A percentile compares a stretch with the other conserved stretches of the same genome.
phyloP scores from a whole-genome alignment of 1,140 invertebrate species.

The Zaprionus ornatus region DNA sequence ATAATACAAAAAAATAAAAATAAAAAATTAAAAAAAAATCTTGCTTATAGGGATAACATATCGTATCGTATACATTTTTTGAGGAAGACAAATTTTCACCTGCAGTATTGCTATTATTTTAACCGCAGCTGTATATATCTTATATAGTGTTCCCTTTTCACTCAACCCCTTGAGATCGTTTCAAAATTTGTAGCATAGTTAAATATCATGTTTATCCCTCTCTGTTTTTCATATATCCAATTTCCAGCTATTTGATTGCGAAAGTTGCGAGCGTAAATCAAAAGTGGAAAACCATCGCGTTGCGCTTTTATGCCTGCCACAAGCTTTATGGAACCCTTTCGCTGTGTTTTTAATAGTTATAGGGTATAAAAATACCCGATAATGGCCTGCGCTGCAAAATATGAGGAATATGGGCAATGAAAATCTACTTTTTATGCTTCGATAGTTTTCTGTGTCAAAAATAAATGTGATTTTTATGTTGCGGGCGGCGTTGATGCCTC shows the following conservation, averaged over 20 bases:
- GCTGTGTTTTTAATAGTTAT: background rate
- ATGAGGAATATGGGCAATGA: slow-evolving; percentile 33
- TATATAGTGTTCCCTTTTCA: background rate
- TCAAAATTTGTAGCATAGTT: background rate
- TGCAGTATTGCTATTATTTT: too few relatives aligned
- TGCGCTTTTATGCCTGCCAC: background rate
- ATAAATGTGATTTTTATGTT: slow-evolving; percentile 74
- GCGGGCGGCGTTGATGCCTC: slow-evolving; percentile 29
- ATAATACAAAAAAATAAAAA: too few relatives aligned
- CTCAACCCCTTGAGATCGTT: background rate
- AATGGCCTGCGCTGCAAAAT: slow-evolving; percentile 21
- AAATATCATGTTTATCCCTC: background rate
- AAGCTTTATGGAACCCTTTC: background rate
- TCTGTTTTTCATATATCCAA: background rate
- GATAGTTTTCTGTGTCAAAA: slow-evolving; percentile 73
- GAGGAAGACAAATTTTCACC: too few relatives aligned
- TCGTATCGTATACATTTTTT: too few relatives aligned
- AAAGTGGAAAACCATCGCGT: background rate
- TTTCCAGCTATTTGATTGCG: background rate
- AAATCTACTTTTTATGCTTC: slow-evolving; percentile 66
- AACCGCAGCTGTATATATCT: background rate
- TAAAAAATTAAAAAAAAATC: too few relatives aligned
- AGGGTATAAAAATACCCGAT: slow-evolving; percentile 32
- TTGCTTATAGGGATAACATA: too few relatives aligned
- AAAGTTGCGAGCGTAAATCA: background rate